A percentile compares a stretch with the other conserved stretches of the same genome.
Evolutionary conservation across 2,113 vertebrate species (phyloP).

Genomic region (Beaufortia kweichowensis): DNA sequence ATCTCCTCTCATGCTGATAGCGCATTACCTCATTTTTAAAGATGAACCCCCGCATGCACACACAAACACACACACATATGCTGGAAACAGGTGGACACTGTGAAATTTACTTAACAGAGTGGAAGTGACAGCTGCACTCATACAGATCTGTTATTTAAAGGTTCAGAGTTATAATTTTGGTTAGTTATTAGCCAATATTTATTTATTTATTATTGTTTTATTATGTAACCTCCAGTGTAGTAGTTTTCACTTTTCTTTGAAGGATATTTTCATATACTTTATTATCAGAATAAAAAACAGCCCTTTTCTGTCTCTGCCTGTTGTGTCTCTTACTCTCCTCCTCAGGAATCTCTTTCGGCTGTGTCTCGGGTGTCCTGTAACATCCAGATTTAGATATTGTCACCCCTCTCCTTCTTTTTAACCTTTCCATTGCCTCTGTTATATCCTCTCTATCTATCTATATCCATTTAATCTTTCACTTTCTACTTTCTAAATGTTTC

Average conservation of each 20-base stretch:
- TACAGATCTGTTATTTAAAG: slow-evolving; percentile 14
- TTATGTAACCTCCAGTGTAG: too few species aligned
- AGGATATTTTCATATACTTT: background rate
- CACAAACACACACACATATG: background rate
- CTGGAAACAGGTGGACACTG: slow-evolving; percentile 39
- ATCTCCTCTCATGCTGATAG: slow-evolving; percentile 23
- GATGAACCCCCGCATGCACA: background rate
- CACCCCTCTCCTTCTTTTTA: slow-evolving; percentile 40
- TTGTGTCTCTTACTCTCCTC: slow-evolving; percentile 32
- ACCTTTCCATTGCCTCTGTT: slow-evolving; percentile 35
- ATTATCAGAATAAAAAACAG: background rate
- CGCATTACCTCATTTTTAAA: slow-evolving; percentile 48
- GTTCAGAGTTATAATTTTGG: background rate
- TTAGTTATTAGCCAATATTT: background rate
- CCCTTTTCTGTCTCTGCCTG: background rate
- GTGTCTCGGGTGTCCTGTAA: slow-evolving; percentile 45
- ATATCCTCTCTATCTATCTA: slow-evolving; percentile 47
- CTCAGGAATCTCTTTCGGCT: slow-evolving; percentile 50
- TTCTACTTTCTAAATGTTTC: background rate
- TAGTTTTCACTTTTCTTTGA: background rate
- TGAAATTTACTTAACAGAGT: slow-evolving; percentile 33
- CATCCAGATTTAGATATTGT: slow-evolving; percentile 47
- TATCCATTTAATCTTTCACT: slow-evolving; percentile 36
- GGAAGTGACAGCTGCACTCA: slow-evolving; percentile 28
- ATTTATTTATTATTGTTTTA: background rate